phyloP scores from a whole-genome alignment of 2,797 vertebrate genomes.

The Adrianichthys oophorus region DNA sequence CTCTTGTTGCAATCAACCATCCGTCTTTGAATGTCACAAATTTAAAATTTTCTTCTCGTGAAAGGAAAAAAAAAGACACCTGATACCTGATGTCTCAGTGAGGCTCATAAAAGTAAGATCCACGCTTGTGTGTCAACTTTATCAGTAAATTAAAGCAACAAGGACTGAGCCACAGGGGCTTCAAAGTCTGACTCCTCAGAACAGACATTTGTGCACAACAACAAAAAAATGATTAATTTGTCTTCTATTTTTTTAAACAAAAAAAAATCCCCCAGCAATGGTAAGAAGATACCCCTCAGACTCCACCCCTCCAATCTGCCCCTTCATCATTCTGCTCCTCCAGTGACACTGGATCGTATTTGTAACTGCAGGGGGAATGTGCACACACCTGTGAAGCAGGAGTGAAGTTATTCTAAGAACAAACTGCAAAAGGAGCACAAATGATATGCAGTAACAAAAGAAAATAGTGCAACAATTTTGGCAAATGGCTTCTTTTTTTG shows the following conservation, averaged over 20 bases:
- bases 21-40: slow-evolving; percentile 25
- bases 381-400: slow-evolving; percentile 61
- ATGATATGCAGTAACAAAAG: slow-evolving; percentile 42
- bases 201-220: slow-evolving; percentile 60
- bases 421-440: slow-evolving; percentile 51
- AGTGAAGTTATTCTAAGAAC: slow-evolving; percentile 41
- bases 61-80: slow-evolving; percentile 39
- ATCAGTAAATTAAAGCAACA: slow-evolving; percentile 72
- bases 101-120: slow-evolving; percentile 38
- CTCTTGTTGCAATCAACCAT: slow-evolving; percentile 19
- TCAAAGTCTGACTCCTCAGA: slow-evolving; percentile 75
- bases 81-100: slow-evolving; percentile 42
- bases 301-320: slow-evolving; percentile 41
- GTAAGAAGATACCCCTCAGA: slow-evolving; percentile 71
- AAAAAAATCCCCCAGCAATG: slow-evolving; percentile 56
- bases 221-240: background rate
- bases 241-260: slow-evolving; percentile 5
- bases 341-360: slow-evolving; percentile 55
- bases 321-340: slow-evolving; percentile 56
- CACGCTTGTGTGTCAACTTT: slow-evolving; percentile 51
- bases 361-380: slow-evolving; percentile 58
- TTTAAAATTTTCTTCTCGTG: slow-evolving; percentile 17
- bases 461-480: slow-evolving; percentile 75
- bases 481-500: slow-evolving; percentile 48
- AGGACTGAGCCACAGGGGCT: slow-evolving; percentile 52